A percentile compares a stretch with the other conserved stretches of the same genome.
These are phyloP conservation scores for Penelope pileata DNA, from an alignment of 2,113 vertebrate genomes.

Conservation along the genomic window DNA sequence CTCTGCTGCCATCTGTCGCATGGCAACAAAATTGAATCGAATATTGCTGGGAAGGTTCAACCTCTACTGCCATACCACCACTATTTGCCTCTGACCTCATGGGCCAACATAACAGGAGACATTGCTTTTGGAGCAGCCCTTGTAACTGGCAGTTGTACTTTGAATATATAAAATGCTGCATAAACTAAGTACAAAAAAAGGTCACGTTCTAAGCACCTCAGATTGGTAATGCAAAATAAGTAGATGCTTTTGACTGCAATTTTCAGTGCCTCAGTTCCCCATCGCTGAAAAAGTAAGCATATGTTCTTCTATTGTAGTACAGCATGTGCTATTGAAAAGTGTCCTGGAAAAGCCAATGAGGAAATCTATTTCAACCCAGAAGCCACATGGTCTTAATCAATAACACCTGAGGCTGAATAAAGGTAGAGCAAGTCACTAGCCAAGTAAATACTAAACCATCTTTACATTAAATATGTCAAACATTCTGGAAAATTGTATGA, in stretches of 20 bases:
- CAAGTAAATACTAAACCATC: background rate
- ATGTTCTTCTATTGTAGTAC: background rate
- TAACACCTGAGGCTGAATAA: background rate
- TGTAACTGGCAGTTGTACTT: background rate
- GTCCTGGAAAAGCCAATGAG: background rate
- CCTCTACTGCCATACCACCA: too few species aligned
- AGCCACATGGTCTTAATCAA: conserved; percentile 8
- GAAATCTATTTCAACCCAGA: background rate
- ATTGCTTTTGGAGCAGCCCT: too few species aligned
- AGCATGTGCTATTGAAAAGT: background rate
- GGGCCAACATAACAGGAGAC: too few species aligned
- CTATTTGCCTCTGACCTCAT: too few species aligned
- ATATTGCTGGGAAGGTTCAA: too few species aligned
- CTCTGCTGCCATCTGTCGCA: too few species aligned
- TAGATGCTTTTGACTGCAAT: background rate
- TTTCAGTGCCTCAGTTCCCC: background rate
- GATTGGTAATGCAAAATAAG: background rate
- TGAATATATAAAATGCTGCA: background rate
- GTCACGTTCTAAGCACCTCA: background rate
- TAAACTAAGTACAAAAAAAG: background rate
- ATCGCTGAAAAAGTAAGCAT: background rate
- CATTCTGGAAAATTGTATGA: background rate
- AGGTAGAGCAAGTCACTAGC: background rate
- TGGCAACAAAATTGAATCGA: too few species aligned
- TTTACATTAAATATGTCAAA: background rate